Percentiles rank a stretch among this genome's conserved stretches.
Conservation (phyloP, 64 coral and sea anemone species). For the Porites lutea region DNA sequence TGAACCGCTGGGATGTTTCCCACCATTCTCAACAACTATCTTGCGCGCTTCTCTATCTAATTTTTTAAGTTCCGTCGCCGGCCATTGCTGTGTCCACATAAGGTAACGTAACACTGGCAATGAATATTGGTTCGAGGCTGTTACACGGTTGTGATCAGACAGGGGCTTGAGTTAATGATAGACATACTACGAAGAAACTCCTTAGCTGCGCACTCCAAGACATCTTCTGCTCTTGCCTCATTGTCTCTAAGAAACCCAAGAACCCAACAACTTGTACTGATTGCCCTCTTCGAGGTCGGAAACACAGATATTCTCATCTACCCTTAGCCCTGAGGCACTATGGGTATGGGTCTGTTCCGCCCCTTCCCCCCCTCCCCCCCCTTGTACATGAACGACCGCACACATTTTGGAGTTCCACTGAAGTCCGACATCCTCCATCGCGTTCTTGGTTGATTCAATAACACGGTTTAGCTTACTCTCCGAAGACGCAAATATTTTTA, state of each 20-base stretch:
- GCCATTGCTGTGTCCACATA: conserved; percentile 4
- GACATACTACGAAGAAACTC: conserved; percentile 34
- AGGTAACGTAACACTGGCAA: conserved; percentile 9
- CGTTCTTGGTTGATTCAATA: neutral
- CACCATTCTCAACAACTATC: neutral
- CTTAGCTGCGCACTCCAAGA: conserved; percentile 4
- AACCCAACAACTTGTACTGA: conserved; percentile 51
- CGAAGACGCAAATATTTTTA: neutral
- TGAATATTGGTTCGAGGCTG: conserved; percentile 37
- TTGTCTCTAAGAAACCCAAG: conserved; percentile 25
- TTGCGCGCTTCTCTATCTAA: neutral
- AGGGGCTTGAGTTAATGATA: conserved; percentile 8
- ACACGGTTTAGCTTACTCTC: conserved; percentile 6
- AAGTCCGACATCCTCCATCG: conserved; percentile 23
- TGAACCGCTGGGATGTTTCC: conserved; percentile 38
- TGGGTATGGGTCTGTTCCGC: neutral
- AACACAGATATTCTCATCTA: neutral
- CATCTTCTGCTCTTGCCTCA: conserved; percentile 20
- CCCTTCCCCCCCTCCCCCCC: neutral
- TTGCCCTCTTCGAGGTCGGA: conserved; percentile 13
- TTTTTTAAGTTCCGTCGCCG: neutral
- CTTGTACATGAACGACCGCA: conserved; percentile 24
- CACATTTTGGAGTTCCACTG: conserved; percentile 35
- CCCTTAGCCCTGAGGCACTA: neutral
- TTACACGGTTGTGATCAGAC: neutral